phyloP scores from a whole-genome alignment of 2,113 vertebrate genomes.

The Psephotus haematonotus region DNA sequence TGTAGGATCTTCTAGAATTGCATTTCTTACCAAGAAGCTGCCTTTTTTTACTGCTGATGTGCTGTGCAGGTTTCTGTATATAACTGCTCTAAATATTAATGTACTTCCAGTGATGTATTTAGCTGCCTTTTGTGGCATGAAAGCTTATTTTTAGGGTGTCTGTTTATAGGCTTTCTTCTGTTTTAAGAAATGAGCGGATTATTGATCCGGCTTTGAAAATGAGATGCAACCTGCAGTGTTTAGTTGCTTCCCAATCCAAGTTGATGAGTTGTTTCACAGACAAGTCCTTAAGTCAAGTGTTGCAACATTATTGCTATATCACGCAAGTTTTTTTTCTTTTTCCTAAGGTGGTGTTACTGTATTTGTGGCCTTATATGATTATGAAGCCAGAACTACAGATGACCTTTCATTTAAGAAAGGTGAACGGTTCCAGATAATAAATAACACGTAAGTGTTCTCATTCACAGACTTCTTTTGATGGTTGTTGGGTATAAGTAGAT shows the following conservation, averaged over 20 bases:
- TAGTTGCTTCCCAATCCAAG: neutral
- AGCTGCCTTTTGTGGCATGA: neutral
- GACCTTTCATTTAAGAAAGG: constrained; percentile 98
- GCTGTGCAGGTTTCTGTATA: neutral
- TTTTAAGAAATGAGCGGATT: neutral
- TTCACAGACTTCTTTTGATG: neutral
- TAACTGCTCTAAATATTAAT: neutral
- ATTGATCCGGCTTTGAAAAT: neutral
- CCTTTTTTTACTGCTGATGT: neutral
- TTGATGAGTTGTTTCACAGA: neutral
- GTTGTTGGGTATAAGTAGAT: neutral
- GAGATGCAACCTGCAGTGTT: neutral
- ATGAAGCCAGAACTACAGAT: constrained; percentile 97
- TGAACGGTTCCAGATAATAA: constrained; percentile 99
- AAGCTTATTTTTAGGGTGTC: neutral
- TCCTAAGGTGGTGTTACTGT: constrained; percentile 92
- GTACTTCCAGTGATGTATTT: neutral
- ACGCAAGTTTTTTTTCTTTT: neutral
- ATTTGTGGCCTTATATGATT: constrained; percentile 99
- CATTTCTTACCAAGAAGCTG: neutral
- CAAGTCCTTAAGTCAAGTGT: neutral
- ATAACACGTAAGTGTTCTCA: constrained; percentile 90
- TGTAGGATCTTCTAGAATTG: neutral
- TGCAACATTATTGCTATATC: neutral
- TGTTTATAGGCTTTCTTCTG: neutral